Evolutionary conservation across 2,797 vertebrate species (phyloP), one percentile per base, ranked within the genome.

Genomic region (Brachymystax lenok): DNA sequence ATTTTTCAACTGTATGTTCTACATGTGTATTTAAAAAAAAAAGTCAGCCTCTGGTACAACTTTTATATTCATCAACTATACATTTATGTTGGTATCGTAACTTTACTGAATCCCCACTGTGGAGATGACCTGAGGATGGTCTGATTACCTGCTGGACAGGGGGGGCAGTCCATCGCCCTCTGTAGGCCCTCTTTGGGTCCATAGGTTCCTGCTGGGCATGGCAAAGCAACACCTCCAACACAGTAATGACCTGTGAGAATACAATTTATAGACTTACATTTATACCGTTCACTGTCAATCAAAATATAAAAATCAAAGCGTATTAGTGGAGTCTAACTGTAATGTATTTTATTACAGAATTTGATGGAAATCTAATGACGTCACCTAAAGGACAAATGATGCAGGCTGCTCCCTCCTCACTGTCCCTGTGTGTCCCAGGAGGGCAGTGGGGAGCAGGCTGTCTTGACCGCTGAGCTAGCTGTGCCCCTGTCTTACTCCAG

Each of bases 131-230:
- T 30, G 66, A 68, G 28, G 30, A 35, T 19, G 27, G 14, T 27
- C 24, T 66, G 5, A 17, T 68, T 33, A 97, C 96, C 96, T 93
- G 95, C 92, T 75, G 94, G 93, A 84, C 88, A 95, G 0, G 88
- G 91, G 69, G 90, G 89, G 75, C 93, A 95, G 82, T 94, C 92
- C 70, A 80, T 93, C 79, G 90, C 80, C 71, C 86, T 85, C 71
- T 84, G 89, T 40, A 90, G 61, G 72, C 92, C 94, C 75, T 94
- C 93, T 81, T 88, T 92, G 33, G 86, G 69, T 19, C 94, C 91
- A 77, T 93, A 97, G 59, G 86, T 96, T 79, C 96, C 94, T 33
- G 91, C 89, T 70, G 93, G 95, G 85, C 96, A 96, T 0, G 89
- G 92, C 17, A 85, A 35, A 13, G 87, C 80, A 6, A 88, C 78